phyloP scores from a whole-genome alignment of 2,797 vertebrate genomes.

The Neopelma chrysocephalum region DNA sequence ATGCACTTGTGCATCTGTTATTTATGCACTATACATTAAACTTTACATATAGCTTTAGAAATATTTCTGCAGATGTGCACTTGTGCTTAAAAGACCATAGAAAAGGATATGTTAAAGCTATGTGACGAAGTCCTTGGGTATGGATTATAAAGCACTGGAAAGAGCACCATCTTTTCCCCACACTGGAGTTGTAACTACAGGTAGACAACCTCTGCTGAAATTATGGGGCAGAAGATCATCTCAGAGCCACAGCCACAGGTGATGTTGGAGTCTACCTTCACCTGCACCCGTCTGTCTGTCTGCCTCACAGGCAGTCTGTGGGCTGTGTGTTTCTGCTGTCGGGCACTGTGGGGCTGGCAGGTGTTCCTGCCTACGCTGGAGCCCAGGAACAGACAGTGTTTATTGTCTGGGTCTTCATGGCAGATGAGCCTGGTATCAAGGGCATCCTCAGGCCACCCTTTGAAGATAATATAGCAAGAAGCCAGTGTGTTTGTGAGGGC shows the following conservation, averaged over 20 bases:
- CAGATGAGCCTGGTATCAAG: neutral
- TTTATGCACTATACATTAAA: constrained; percentile 69
- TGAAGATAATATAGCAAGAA: constrained; percentile 18
- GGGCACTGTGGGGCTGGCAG: neutral
- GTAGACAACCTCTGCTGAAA: neutral
- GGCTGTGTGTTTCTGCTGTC: neutral
- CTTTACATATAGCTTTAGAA: constrained; percentile 71
- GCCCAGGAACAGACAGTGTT: neutral
- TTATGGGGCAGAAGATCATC: neutral
- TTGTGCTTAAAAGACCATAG: constrained; percentile 67
- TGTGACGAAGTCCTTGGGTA: constrained; percentile 19
- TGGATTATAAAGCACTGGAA: constrained; percentile 5
- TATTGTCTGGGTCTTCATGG: neutral
- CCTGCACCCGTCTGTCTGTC: fast-evolving
- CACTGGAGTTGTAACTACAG: neutral
- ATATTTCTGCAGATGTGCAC: constrained; percentile 70
- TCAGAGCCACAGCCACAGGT: neutral
- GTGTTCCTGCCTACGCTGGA: neutral
- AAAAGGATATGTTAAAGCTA: constrained; percentile 59
- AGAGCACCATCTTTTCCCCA: neutral
- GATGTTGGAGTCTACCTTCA: neutral
- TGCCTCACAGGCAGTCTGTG: neutral
- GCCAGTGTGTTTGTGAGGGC: neutral
- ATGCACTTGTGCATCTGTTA: constrained; percentile 70
- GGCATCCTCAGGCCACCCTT: neutral